Evolutionary conservation across 2,888 invertebrate genomes (phyloP), one percentile per base, ranked within the genome.

Genomic region (Lottia scabra): DNA sequence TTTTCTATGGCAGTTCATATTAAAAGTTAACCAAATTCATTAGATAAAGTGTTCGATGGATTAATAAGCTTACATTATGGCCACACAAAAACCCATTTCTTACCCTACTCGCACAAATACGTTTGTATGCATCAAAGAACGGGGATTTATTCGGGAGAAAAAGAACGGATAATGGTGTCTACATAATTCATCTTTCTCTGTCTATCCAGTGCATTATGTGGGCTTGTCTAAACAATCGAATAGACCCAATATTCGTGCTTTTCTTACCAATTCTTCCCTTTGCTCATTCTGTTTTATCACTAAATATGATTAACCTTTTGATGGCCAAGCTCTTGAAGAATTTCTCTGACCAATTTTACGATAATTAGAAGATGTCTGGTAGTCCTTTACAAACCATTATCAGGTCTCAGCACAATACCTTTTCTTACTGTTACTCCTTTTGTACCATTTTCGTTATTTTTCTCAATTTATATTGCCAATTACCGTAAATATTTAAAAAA

Each of bases 281-380:
- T 56, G 13, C 8, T 13, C 19, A 56, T 12, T 56, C 19, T 19
- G 23, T 23, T 56, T 23, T 56, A 23, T 56, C 19, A 23, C 56
- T 23, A 56, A 56, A 56, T 56, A 56, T 56, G 56, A 56, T 56
- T 56, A 56, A 56, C 56, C 56, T 23, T 38, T 38, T 23, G 56
- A 56, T 23, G 13, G 13, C 56, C 56, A 56, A 23, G 23, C 56
- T 38, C 10, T 38, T 38, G 38, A 38, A 8, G 38, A 38, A 38
- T 38, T 38, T 38, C 38, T 38, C 38, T 38, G 38, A 38, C 8
- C 38, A 38, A 38, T 38, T 38, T 38, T 10, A 38, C 38, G 10
- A 38, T 38, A 38, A 38, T 38, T 38, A 38, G 38, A 38, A 38
- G 38, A 38, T 38, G 38, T 38, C 38, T 38, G 38, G 38, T 38